Percentiles rank a stretch among this genome's conserved stretches.
These are phyloP conservation scores for Gnathonemus echidnorhynchus DNA, from an alignment of 2,113 vertebrate species.

Conservation along the genomic window DNA sequence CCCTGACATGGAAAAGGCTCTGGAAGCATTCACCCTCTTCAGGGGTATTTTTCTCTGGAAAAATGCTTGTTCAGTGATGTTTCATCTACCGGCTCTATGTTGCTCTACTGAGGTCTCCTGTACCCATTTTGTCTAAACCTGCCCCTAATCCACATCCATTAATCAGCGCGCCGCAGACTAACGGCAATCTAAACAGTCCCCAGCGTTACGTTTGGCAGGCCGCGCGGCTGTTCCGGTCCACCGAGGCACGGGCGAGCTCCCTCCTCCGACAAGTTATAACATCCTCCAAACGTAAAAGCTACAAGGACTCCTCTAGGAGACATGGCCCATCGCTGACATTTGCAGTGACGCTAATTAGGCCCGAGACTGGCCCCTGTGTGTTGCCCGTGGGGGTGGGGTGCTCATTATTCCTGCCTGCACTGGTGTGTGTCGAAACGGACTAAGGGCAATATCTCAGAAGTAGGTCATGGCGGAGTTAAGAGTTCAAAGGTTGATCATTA, in stretches of 20 bases:
- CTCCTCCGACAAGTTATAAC: background rate
- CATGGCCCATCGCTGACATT: background rate
- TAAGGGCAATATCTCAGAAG: background rate
- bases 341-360: background rate
- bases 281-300: background rate
- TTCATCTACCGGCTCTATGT: background rate
- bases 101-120: background rate
- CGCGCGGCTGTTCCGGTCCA: background rate
- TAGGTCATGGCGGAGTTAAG: background rate
- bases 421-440: background rate
- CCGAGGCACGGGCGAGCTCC: background rate
- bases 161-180: background rate
- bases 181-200: background rate
- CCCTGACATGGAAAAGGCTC: background rate
- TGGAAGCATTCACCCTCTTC: background rate
- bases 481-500: background rate
- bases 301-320: background rate
- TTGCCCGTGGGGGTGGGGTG: background rate
- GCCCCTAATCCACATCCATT: background rate
- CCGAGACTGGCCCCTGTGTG: background rate
- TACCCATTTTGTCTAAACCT: background rate
- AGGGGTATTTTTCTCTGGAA: background rate
- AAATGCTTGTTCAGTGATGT: background rate
- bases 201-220: background rate
- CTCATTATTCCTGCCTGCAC: background rate